phyloP scores from a whole-genome alignment of 2,113 vertebrate species.

The Potamarius usumacintae region DNA sequence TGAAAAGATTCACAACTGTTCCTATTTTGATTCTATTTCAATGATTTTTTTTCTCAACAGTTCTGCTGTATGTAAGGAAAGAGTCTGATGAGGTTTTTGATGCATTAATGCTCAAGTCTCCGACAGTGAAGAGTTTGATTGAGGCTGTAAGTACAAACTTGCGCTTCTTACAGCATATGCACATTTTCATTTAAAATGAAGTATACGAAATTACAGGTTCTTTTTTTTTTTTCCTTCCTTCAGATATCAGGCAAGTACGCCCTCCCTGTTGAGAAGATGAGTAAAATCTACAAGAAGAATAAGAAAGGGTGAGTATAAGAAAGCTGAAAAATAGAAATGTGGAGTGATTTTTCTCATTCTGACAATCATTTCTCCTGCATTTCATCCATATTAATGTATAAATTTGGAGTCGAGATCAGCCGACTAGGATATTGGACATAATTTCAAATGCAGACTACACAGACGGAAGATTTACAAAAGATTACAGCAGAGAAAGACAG shows the following conservation, averaged over 20 bases:
- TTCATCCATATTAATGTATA: neutral
- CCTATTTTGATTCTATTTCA: neutral
- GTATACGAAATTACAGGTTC: neutral
- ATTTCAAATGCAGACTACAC: neutral
- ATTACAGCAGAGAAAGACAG: neutral
- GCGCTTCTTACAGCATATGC: neutral
- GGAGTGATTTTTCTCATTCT: neutral
- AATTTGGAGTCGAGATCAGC: neutral
- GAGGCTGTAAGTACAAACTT: slow-evolving; percentile 84
- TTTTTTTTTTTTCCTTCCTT: slow-evolving; percentile 27
- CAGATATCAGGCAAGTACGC: slow-evolving; percentile 96
- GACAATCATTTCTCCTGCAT: neutral
- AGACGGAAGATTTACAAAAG: neutral
- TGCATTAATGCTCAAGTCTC: slow-evolving; percentile 93
- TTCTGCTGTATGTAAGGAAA: slow-evolving; percentile 93
- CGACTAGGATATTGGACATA: no score
- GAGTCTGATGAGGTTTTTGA: slow-evolving; percentile 95
- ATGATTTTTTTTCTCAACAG: slow-evolving; percentile 68
- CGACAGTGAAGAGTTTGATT: slow-evolving; percentile 90
- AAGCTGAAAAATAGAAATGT: neutral
- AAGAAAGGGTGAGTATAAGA: slow-evolving; percentile 90
- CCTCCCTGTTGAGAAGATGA: slow-evolving; percentile 86
- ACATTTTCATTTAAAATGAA: neutral
- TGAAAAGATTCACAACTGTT: neutral
- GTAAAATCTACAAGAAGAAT: slow-evolving; percentile 97